Evolutionary conservation across 1,140 invertebrate species (phyloP), one percentile per base, ranked within the genome.

Genomic region (Homalodisca vitripennis): DNA sequence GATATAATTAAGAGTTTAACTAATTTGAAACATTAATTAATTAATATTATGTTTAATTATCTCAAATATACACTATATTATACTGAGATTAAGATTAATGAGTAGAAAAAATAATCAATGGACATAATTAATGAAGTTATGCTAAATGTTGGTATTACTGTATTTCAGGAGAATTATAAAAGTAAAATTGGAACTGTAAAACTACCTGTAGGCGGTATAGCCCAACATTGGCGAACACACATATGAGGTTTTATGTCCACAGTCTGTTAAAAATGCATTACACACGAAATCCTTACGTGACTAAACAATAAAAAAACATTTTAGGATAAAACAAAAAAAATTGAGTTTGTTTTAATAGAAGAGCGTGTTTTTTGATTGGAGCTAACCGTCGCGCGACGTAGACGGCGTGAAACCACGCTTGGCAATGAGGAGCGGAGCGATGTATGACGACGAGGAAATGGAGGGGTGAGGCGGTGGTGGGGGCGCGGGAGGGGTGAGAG

Each of bases 151-250:
- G 55, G 55, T 60, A 60, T 24, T 60, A 60, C 55, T 60, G 14
- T n/a, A 20, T 51, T 51, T 20, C 27, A 41, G 17, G 17, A 41
- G 17, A 41, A 10, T 41, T 17, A 10, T 41, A 41, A 41, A 10
- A 41, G 26, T 60, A 60, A 60, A 27, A 26, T 60, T 24, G 13
- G 10, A 60, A 60, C 55, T 60, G 12, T 27, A 60, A 60, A 60
- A 66, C 63, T 66, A 66, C 63, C 63, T 66, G 63, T 66, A 66
- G 63, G 63, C 63, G 41, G 63, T 66, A 66, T 66, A 66, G 24
- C 63, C 63, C 63, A 66, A 46, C 63, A 66, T 66, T 66, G 63
- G 63, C 46, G 63, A 66, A n/a, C 32, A 66, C 63, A 66, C 63
- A 66, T 66, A 66, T 26, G 41, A 17, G 22, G 46, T 64, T 47